These are phyloP conservation scores for Sebastes taczanowskii DNA, from an alignment of 2,797 vertebrate species.

Conservation along the genomic window DNA sequence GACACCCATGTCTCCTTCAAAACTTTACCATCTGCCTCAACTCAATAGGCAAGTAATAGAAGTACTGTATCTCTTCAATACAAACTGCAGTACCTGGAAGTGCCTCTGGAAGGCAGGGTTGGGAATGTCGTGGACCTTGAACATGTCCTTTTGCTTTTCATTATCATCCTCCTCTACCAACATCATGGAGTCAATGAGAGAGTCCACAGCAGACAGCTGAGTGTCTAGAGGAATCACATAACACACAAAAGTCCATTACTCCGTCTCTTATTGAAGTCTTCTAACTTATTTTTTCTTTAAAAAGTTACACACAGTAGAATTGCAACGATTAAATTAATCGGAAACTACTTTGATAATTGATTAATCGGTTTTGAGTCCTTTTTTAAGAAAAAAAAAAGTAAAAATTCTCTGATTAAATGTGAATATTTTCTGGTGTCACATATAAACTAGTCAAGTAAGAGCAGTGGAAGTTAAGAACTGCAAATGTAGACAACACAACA, in stretches of 20 bases:
- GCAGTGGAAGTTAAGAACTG: background rate
- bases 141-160: slow-evolving; percentile 83
- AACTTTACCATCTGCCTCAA: background rate
- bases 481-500: background rate
- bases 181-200: slow-evolving; percentile 95
- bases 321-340: no score
- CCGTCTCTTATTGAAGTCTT: background rate
- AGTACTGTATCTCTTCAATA: background rate
- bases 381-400: no score
- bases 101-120: slow-evolving; percentile 95
- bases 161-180: slow-evolving; percentile 85
- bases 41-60: background rate
- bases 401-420: no score
- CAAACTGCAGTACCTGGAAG: slow-evolving; percentile 87
- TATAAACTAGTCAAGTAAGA: background rate
- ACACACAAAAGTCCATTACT: background rate
- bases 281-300: background rate
- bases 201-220: slow-evolving; percentile 90
- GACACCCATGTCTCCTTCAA: background rate
- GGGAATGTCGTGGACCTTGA: slow-evolving; percentile 89
- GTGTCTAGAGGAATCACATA: slow-evolving; percentile 72
- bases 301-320: background rate
- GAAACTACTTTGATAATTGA: no score
- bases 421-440: background rate
- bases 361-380: no score